Base-by-base conservation (phyloP, 1,140 invertebrate species). In the Trichoplusia ni region DNA sequence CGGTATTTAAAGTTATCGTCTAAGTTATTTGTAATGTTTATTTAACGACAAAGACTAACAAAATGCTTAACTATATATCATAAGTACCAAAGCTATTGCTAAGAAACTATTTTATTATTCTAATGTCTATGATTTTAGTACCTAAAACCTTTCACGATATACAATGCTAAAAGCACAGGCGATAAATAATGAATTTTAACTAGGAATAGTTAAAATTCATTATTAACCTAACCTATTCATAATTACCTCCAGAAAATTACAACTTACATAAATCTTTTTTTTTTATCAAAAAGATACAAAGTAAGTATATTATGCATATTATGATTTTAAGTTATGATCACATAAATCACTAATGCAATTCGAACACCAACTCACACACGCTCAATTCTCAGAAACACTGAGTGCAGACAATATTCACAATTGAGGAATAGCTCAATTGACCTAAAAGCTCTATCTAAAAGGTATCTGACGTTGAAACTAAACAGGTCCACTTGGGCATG, bases 401-500 rank as follows among this genome's bases (percentile, higher is more conserved):
- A 7, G 0, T 11, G 14, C 23, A 16, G 25, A 21, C 40, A 42
- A 42, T 23, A 11, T 38, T 0, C n/a, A 21, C 11, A n/a, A 42
- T 42, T 11, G 18, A 42, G 19, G 40, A 21, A 42, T 42, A 42
- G 23, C 19, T n/a, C 40, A 42, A 42, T 42, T 42, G 40, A 42
- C 40, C 18, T 42, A 18, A 4, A 42, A 16, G 7, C 0, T 16
- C 9, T n/a, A 40, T 42, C 4, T 42, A 23, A 49, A 31, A 14
- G 46, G 23, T 18, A 18, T 11, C 18, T 44, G 2, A n/a, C n/a
- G n/a, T n/a, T n/a, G n/a, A n/a, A 11, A 44, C 8, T 13, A 29
- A 49, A 14, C 8, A 4, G 1, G 14, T 6, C 25, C 25, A 47
- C 23, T 47, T 47, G 18, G 8, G 13, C 13, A 37, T 6, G 13